Evolutionary conservation across 2,113 vertebrate species (phyloP), one percentile per base, ranked within the genome.

Genomic region (Pedionomus torquatus): DNA sequence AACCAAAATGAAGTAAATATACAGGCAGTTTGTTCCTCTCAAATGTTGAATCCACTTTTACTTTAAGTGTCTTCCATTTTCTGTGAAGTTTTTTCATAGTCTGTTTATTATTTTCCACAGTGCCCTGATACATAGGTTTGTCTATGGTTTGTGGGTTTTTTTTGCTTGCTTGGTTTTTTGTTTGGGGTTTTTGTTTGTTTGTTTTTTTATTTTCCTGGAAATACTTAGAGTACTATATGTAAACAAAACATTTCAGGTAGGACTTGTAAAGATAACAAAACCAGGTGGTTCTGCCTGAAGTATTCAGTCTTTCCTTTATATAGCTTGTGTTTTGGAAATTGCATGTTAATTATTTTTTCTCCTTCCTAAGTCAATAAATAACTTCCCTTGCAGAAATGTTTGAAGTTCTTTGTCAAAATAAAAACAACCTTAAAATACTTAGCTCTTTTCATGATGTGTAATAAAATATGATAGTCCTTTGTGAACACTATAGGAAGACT

Each of bases 131-230:
- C 13, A 18, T 63, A 43, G 13, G 9, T 35, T 83, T 94, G 75
- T 14, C 3, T 83, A 0, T 11, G 41, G 13, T 41, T 41, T 41
- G 41, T 41, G n/a, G n/a, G n/a, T n/a, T n/a, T n/a, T n/a, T 43
- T 43, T 43, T 43, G 41, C n/a, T n/a, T n/a, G 41, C 41, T 43
- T 43, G 41, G 41, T 43, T 43, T 43, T 43, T 43, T 43, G 41
- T 43, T 43, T 43, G 41, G 41, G 10, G 41, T 43, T 10, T 44
- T 44, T 44, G 43, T 51, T 51, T 8, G 5, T 51, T 51, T 26
- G 25, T 51, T 26, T 52, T 52, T 52, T 52, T 52, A 71, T 75
- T 80, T 71, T 26, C 17, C 15, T 81, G 12, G 64, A 37, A 61
- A 21, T 86, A 26, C 12, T 52, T 14, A 35, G 15, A 55, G 41